Conservation (phyloP, 1,140 invertebrate species). For the Drosophila nikananu region DNA sequence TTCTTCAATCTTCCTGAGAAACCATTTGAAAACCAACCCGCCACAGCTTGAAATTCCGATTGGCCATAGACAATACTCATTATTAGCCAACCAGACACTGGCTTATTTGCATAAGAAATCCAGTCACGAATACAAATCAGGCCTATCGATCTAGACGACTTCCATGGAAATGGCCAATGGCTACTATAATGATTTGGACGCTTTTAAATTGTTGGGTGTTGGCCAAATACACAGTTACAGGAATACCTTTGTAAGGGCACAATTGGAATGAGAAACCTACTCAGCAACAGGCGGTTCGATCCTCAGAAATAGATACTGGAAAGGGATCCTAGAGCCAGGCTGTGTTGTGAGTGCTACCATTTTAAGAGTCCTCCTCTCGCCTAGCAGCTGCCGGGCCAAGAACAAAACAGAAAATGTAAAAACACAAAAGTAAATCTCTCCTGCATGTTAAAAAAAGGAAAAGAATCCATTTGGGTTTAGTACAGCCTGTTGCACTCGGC, state of each 20-base stretch:
- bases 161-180: constrained; percentile 56
- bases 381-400: constrained; percentile 53
- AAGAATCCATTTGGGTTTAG: constrained; percentile 55
- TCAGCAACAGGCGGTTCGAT: constrained; percentile 14
- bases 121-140: constrained; percentile 37
- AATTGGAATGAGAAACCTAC: constrained; percentile 13
- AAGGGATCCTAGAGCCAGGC: constrained; percentile 15
- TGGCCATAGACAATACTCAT: constrained; percentile 19
- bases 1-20: constrained; percentile 6
- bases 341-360: constrained; percentile 73
- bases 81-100: constrained; percentile 32
- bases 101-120: constrained; percentile 35
- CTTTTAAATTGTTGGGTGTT: constrained; percentile 65
- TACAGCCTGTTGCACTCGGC: constrained; percentile 69
- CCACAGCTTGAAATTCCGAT: constrained; percentile 18
- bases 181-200: constrained; percentile 47
- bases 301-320: constrained; percentile 6
- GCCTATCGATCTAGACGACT: constrained; percentile 29
- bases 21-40: constrained; percentile 2
- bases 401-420: constrained; percentile 32
- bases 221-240: constrained; percentile 15
- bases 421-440: constrained; percentile 76
- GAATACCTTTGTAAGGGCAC: constrained; percentile 9
- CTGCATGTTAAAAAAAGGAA: constrained; percentile 69
- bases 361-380: constrained; percentile 27